Evolutionary conservation across 2,113 vertebrate species (phyloP), one percentile per base, ranked within the genome.

Genomic region (Ailurus styani): DNA sequence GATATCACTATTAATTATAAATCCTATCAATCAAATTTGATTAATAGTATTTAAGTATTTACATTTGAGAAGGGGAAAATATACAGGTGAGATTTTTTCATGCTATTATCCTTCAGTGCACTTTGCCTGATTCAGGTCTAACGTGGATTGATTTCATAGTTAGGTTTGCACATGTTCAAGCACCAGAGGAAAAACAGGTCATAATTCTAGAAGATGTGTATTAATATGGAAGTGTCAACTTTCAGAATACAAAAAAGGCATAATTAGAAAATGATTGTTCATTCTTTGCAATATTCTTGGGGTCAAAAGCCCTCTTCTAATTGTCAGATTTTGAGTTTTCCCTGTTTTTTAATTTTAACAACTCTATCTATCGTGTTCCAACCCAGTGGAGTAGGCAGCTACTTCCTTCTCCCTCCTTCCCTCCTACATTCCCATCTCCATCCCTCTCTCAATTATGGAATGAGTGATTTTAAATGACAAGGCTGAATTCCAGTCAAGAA

Each of bases 41-140:
- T 68, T 57, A 95, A 86, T 45, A 91, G 52, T 81, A 84, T 2
- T 93, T 94, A 90, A 15, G 25, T 85, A 91, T 75, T 90, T 91
- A 93, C 42, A 90, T 97, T 27, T 83, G 0, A 90, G 90, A 45
- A 97, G 73, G 87, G 90, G 64, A 96, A 98, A 96, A 86, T 91
- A 97, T 45, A 70, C 70, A 72, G 47, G 87, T 27, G 57, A 94
- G 73, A 75, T 98, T 98, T 94, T 94, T 81, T 93, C 45, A 73
- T 55, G 91, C 77, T 94, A 66, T 86, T 83, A 91, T 97, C 97
- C 91, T 93, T 95, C 87, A 96, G 82, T 0, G 0, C 37, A 93
- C 54, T 93, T 90, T 86, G 75, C 92, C 70, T 93, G 62, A 88
- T 96, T 97, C 87, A 93, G 73, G 90, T 97, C 93, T 97, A 97